Percentiles rank a stretch among this genome's conserved stretches.
Conservation (phyloP, 2,888 invertebrate species). For the Ophion obscuratus region DNA sequence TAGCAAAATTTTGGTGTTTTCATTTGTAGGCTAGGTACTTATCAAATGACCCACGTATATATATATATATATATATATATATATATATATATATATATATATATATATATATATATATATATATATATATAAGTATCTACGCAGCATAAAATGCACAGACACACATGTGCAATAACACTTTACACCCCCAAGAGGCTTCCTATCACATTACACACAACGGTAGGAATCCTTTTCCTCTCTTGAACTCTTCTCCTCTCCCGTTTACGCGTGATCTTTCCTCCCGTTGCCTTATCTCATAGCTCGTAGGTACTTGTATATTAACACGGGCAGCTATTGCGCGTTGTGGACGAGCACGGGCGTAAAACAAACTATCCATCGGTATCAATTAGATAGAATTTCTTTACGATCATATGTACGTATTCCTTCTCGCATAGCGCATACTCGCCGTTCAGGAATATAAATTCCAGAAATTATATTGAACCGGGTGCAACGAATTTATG, state of each 20-base stretch:
- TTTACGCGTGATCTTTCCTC: slow-evolving; percentile 41
- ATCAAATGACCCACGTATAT: no score
- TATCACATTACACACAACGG: slow-evolving; percentile 66
- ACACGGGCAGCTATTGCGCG: slow-evolving; percentile 51
- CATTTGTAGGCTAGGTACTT: no score
- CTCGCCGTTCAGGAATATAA: slow-evolving; percentile 35
- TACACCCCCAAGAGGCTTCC: slow-evolving; percentile 52
- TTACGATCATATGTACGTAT: slow-evolving; percentile 29
- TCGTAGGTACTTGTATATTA: slow-evolving; percentile 30
- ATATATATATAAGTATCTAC: slow-evolving; percentile 53
- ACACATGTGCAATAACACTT: slow-evolving; percentile 53
- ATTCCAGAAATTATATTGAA: slow-evolving; percentile 47
- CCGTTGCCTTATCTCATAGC: slow-evolving; percentile 52
- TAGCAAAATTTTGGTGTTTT: no score
- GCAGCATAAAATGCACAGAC: slow-evolving; percentile 71
- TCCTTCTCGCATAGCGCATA: background rate
- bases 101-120: no score
- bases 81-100: no score
- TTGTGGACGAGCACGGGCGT: slow-evolving; percentile 46
- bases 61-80: no score
- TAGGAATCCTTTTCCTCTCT: slow-evolving; percentile 28
- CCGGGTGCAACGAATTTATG: slow-evolving; percentile 28
- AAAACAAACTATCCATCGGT: slow-evolving; percentile 61
- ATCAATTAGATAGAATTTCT: slow-evolving; percentile 64
- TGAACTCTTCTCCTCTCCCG: background rate